A percentile compares a stretch with the other conserved stretches of the same genome.
Conservation (phyloP, 2,888 invertebrate species). For the Drosophila atripex region DNA sequence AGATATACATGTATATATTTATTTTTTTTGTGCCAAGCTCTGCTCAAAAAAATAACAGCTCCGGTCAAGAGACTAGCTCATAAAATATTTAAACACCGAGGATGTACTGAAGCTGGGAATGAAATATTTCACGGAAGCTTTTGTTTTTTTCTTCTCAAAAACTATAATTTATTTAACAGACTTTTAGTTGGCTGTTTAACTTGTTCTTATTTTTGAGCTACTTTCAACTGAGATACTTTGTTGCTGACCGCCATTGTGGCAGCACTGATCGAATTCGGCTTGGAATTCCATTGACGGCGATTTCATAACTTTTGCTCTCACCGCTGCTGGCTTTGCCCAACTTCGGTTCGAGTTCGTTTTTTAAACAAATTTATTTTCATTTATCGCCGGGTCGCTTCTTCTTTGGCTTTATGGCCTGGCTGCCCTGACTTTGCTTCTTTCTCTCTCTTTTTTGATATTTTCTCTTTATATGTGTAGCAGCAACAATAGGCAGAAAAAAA, state of each 20-base stretch:
- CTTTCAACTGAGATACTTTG: background rate
- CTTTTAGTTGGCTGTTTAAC: too few species aligned
- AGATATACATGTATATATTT: constrained; percentile 5
- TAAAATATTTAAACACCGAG: background rate
- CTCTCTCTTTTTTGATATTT: constrained; percentile 34
- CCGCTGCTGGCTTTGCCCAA: constrained; percentile 47
- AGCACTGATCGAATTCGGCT: constrained; percentile 72
- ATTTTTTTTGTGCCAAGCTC: constrained; percentile 36
- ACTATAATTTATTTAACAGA: too few species aligned
- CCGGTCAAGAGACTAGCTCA: constrained; percentile 7
- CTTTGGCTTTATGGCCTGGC: constrained; percentile 51
- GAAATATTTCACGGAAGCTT: background rate
- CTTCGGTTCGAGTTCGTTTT: constrained; percentile 44
- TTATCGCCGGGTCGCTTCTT: constrained; percentile 51
- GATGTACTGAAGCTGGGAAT: background rate
- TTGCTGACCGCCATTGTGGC: constrained; percentile 38
- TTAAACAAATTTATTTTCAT: constrained; percentile 52
- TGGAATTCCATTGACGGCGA: constrained; percentile 73
- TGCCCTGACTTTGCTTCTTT: constrained; percentile 51
- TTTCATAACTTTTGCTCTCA: constrained; percentile 68
- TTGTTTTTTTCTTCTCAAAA: background rate
- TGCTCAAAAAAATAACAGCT: constrained; percentile 13
- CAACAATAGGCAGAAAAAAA: constrained; percentile 53
- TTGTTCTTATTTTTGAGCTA: too few species aligned
- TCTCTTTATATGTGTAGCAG: constrained; percentile 37